Evolutionary conservation across 1,140 invertebrate species (phyloP).

Genomic region (Drosophila sulfurigaster): DNA sequence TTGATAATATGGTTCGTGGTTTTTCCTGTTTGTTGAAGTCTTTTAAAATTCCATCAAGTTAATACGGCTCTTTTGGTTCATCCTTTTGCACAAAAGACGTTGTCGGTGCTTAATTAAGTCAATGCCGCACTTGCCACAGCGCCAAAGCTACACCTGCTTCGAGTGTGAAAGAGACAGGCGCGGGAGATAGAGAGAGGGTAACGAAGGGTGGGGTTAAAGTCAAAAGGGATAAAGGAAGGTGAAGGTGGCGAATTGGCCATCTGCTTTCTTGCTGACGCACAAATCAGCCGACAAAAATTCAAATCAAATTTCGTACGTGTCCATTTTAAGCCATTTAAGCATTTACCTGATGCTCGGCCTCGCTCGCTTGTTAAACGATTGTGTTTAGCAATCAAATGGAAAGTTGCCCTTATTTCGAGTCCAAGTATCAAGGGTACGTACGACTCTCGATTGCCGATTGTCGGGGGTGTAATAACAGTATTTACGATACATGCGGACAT

Average conservation of each 20-base stretch:
- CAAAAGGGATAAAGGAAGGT: not conserved
- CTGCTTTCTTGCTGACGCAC: conserved; percentile 58
- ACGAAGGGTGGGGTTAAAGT: not conserved
- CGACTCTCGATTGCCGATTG: conserved; percentile 4
- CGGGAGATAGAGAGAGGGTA: not conserved
- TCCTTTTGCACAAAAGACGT: conserved; percentile 25
- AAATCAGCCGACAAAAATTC: conserved; percentile 48
- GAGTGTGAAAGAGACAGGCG: not conserved
- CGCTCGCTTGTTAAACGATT: conserved; percentile 42
- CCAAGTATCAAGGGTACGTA: conserved; percentile 8
- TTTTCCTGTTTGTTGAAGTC: conserved; percentile 16
- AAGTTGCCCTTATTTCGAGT: conserved; percentile 45
- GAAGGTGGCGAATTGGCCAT: conserved; percentile 23
- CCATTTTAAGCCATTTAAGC: conserved; percentile 17
- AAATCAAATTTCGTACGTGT: conserved; percentile 68
- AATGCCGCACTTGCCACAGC: conserved; percentile 17
- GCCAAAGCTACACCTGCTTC: conserved; percentile 2
- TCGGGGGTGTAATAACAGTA: conserved; percentile 51
- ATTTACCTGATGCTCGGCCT: conserved; percentile 35
- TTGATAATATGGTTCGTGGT: not conserved
- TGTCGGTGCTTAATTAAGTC: conserved; percentile 49
- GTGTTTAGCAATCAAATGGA: conserved; percentile 50
- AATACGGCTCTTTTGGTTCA: conserved; percentile 32
- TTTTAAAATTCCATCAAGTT: conserved; percentile 63
- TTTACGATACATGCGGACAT: conserved; percentile 53